Base-by-base conservation (phyloP, 2,797 vertebrate genomes). In the Anguilla anguilla region DNA sequence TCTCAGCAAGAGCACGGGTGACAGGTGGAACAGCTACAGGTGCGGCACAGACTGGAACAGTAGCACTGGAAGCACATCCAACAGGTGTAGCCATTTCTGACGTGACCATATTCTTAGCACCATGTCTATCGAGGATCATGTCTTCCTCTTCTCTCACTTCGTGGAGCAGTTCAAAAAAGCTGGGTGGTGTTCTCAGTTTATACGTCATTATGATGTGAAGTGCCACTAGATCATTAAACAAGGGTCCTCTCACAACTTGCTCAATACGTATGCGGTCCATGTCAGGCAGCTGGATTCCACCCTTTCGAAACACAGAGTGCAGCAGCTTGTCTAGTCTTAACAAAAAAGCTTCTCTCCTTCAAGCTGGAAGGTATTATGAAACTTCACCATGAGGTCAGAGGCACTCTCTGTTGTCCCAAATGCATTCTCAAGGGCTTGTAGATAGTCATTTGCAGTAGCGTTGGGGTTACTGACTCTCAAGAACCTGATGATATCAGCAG, bases 391-490 rank as follows among this genome's bases (percentile, higher is more conserved):
- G 35, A 89, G 69, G 79, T 90, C 86, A 2, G 84, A 4, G 6
- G 77, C 86, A 85, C 31, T 88, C 25, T 90, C 89, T 28, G 90
- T 91, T 2, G 84, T 91, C 59, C 89, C 81, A 91, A 86, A 92
- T 7, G 84, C 86, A 0, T 35, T 90, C 53, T 90, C 91, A 46
- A 90, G 83, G 46, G 82, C 90, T 43, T 43, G 69, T 19, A 91
- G 51, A 17, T 88, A 91, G 59, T 91, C 90, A 89, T 55, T 61
- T n/a, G 89, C 86, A 6, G 88, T 89, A 22, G 89, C 88, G 69
- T 22, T 25, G 6, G 88, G 85, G 11, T 87, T 90, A 7, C 84
- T 69, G 6, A 67, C 74, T 86, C 59, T 91, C 35, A 90, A 15
- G n/a, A 85, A 89, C 22, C 89, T 88, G 13, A 89, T 79, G 49